Base-by-base conservation (phyloP, 2,797 vertebrate genomes). In the Sitta carolinensis region DNA sequence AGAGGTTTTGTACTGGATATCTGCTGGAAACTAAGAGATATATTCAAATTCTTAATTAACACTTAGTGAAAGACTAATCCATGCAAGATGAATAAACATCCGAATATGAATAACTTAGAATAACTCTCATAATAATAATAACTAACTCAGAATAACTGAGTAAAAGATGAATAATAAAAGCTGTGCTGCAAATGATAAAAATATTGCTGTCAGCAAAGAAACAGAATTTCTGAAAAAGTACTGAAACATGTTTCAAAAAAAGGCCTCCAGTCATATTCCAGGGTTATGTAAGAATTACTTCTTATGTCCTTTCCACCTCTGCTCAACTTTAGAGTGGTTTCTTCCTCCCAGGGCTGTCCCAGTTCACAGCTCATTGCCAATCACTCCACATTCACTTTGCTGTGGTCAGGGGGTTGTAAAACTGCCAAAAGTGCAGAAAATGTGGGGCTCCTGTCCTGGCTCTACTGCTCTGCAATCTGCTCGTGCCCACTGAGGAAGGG, bases 1-100 rank as follows among this genome's bases (percentile, higher is more conserved):
- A 63, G 51, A 77, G 47, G 55, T 88, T 94, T 93, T 93, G 13
- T 73, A 34, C 40, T 88, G 57, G 43, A 21, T 94, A 54, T 38
- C 74, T 86, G 75, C 64, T 93, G 48, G n/a, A 78, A 86, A 75
- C 27, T 38, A 91, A 74, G 12, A 29, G 27, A 55, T 88, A 59
- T 38, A 93, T 90, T 69, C 73, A 59, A 48, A 79, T 66, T 92
- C 66, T 69, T 89, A 66, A 52, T 87, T 83, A 77, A 55, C 26
- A 15, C 55, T 87, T 73, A 69, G n/a, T 36, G 54, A 78, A 90
- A 76, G 23, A 62, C 36, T 72, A 75, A 75, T 85, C 47, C 72
- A n/a, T 68, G 38, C 7, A 30, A 84, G 76, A 86, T 59, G n/a
- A 91, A 88, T 84, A 95, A 95, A 86, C 55, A 91, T 66, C 36